Evolutionary conservation across 2,113 vertebrate species (phyloP), one percentile per base, ranked within the genome.

Genomic region (Stomatorhinus ivindoensis): DNA sequence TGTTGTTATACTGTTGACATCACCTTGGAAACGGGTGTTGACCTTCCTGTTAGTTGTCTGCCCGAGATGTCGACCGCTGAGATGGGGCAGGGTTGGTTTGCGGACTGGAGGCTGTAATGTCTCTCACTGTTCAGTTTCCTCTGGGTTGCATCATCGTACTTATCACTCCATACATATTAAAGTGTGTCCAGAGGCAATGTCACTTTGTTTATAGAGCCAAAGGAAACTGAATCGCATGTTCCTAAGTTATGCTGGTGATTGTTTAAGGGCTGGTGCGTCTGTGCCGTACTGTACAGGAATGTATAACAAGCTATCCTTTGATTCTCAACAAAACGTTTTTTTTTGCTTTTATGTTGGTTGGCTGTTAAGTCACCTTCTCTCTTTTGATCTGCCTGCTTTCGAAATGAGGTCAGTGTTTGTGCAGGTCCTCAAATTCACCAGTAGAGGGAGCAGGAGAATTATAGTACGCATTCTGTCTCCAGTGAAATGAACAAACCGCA

Each of bases 1-100:
- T 95, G 93, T 95, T 94, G 94, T 93, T 80, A 89, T 65, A 88
- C 19, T 95, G 94, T 95, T 94, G 93, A 95, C 42, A 87, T 95
- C 91, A 90, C 94, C 93, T 50, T 94, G 92, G 95, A 92, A 92
- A 95, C 93, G 27, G 80, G 87, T 86, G 53, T 91, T 90, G 69
- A 17, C 76, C 86, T 90, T 80, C 86, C 89, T 61, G 51, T 83
- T 88, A 47, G 83, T 46, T 39, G 42, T 42, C 55, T 48, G 61
- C 55, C 69, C 73, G 87, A 73, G 89, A 82, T 61, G 51, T 35
- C 35, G 48, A 15, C 19, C 5, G 21, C 39, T 19, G 55, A 27
- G 17, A 39, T 0, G 55, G 46, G 39, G 21, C 17, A 39, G 86
- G 21, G 3, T 11, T 13, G 51, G 3, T 10, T 19, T 8, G 46